These are phyloP conservation scores for Hippocampus kuda DNA, from an alignment of 2,797 vertebrate genomes.

Conservation along the genomic window DNA sequence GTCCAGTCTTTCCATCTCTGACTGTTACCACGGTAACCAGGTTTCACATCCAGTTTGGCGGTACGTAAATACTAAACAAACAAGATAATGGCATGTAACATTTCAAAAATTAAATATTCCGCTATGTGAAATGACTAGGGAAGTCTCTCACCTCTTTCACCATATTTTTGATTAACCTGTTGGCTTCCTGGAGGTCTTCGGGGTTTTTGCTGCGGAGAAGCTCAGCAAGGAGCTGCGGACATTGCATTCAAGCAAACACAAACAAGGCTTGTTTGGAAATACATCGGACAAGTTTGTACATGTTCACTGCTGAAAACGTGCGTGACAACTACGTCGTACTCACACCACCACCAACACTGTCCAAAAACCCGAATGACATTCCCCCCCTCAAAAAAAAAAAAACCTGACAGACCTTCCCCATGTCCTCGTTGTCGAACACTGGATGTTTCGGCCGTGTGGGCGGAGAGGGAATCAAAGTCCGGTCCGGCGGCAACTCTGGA, in stretches of 20 bases:
- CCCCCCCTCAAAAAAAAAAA: background rate
- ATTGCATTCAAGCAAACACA: background rate
- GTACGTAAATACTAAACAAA: background rate
- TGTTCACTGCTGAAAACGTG: no score
- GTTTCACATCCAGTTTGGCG: background rate
- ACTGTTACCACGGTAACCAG: background rate
- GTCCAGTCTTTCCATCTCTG: background rate
- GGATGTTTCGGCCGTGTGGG: slow-evolving; percentile 87
- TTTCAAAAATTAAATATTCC: background rate
- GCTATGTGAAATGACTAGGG: no score
- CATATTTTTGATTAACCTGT: slow-evolving; percentile 98
- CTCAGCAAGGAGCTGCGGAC: slow-evolving; percentile 79
- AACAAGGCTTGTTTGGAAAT: no score
- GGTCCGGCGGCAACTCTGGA: slow-evolving; percentile 81
- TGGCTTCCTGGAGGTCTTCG: slow-evolving; percentile 93
- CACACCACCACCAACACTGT: background rate
- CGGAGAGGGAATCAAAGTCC: slow-evolving; percentile 86
- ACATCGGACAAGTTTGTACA: no score
- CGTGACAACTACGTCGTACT: background rate
- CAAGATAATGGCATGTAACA: background rate
- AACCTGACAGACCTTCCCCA: slow-evolving; percentile 79
- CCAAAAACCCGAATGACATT: background rate
- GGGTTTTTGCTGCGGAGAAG: slow-evolving; percentile 95
- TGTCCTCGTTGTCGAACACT: slow-evolving; percentile 95
- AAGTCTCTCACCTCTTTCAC: slow-evolving; percentile 86